Evolutionary conservation across 1,140 invertebrate genomes (phyloP), one percentile per base, ranked within the genome.

Genomic region (Leucophenga varia): DNA sequence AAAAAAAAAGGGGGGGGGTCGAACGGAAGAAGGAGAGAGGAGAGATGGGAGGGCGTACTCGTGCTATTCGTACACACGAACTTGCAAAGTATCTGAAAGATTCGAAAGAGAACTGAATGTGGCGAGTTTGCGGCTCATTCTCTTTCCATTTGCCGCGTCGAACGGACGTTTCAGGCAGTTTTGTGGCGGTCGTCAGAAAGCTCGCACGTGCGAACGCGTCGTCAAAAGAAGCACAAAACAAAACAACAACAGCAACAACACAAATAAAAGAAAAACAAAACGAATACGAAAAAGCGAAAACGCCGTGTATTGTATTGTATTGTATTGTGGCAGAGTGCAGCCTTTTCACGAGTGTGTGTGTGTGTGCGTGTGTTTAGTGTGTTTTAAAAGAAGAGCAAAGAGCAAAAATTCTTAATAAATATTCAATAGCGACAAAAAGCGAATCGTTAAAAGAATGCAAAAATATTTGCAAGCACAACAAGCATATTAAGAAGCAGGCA

Each of bases 371-470:
- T n/a, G n/a, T n/a, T n/a, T 55, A 52, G 54, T 55, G 54, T 53
- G 54, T 37, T 52, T 54, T 50, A 50, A 30, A 54, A 43, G 32
- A 49, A 40, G 45, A 52, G 52, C 31, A 44, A 34, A 47, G 35
- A 47, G 40, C 38, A 19, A 47, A 43, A n/a, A 49, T 46, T 47
- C 34, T 20, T 49, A 61, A 59, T 55, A 63, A 61, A 58, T 55
- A 61, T 59, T 58, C 45, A 59, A 60, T 52, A 59, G 44, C 42
- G 51, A 55, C 52, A 54, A 54, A 56, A 61, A 44, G 41, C 56
- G n/a, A 43, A 50, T 54, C 52, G 52, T 50, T 45, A 52, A n/a
- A n/a, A 47, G 49, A 40, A 55, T 52, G 49, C 49, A 55, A 52
- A 55, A 49, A 41, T 49, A 49, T 53, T 52, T 49, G 51, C 46